Evolutionary conservation across 2,113 vertebrate species (phyloP).

Genomic region (Calyptomena viridis): DNA sequence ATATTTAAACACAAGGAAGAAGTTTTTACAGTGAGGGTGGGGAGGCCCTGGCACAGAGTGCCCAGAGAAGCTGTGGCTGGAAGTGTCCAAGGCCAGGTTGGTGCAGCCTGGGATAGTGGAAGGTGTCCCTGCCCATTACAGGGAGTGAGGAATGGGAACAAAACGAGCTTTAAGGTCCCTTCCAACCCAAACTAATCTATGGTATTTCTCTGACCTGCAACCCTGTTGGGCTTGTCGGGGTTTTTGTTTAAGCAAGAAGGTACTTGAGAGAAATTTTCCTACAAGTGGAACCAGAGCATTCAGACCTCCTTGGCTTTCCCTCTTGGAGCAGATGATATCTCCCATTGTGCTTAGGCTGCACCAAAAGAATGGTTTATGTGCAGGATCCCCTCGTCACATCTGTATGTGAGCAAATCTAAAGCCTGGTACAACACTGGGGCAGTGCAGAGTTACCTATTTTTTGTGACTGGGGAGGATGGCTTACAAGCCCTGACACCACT

Average conservation of each 20-base stretch:
- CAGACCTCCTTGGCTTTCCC: accelerated
- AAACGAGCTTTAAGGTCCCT: not conserved
- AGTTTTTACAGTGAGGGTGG: accelerated
- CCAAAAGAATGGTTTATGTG: not conserved
- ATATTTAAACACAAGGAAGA: not conserved
- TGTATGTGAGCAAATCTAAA: not conserved
- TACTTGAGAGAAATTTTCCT: not conserved
- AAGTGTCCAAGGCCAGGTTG: not conserved
- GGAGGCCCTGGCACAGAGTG: not conserved
- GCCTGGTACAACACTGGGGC: accelerated
- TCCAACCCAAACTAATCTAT: not conserved
- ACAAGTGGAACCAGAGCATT: not conserved
- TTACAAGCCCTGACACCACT: not conserved
- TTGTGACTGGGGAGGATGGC: not conserved
- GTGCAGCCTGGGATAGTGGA: accelerated
- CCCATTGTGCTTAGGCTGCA: too few species aligned
- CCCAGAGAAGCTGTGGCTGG: not conserved
- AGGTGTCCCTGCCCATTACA: not conserved
- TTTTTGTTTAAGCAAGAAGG: not conserved
- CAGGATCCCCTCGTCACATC: not conserved
- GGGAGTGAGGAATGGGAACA: not conserved
- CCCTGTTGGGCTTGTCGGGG: not conserved
- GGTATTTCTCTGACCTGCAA: not conserved
- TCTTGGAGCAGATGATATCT: not conserved
- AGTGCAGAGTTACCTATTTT: not conserved